Evolutionary conservation across 1,140 invertebrate genomes (phyloP).

Genomic region (Lordiphosa collinella): DNA sequence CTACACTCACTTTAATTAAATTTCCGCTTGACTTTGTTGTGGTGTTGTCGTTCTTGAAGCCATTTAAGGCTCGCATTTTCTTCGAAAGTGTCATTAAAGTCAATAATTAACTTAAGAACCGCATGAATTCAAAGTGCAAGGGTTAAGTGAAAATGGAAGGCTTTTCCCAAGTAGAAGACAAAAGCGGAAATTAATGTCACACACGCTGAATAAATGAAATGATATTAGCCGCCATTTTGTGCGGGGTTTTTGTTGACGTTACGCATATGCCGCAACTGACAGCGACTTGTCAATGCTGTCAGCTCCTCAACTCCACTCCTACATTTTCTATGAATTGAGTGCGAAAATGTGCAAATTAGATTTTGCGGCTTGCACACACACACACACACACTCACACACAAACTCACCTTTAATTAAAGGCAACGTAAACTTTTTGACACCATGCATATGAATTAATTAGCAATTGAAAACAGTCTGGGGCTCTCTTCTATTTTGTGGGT

Average conservation of each 20-base stretch:
- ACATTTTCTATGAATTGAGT: conserved; percentile 36
- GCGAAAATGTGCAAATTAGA: conserved; percentile 62
- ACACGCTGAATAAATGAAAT: conserved; percentile 56
- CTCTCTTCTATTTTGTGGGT: conserved; percentile 6
- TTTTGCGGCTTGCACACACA: conserved; percentile 32
- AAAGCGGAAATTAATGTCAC: conserved; percentile 49
- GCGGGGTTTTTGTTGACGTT: conserved; percentile 22
- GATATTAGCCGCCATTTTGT: conserved; percentile 56
- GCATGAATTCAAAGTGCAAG: conserved; percentile 22
- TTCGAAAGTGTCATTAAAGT: conserved; percentile 24
- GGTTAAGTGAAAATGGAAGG: conserved; percentile 9
- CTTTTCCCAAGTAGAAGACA: conserved; percentile 13
- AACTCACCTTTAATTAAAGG: conserved; percentile 43
- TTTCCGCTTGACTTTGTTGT: conserved; percentile 4
- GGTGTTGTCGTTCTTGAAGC: conserved; percentile 5
- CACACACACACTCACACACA: conserved; percentile 1
- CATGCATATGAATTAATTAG: conserved; percentile 56
- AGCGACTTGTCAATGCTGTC: conserved; percentile 40
- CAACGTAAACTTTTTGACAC: conserved; percentile 45
- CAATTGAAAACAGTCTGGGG: conserved; percentile 32
- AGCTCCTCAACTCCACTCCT: conserved; percentile 27
- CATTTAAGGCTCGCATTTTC: conserved; percentile 5
- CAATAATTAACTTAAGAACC: conserved; percentile 52
- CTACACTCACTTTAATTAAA: conserved; percentile 11
- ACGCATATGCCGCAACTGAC: conserved; percentile 36